Percentiles rank a stretch among this genome's conserved stretches.
phyloP scores from a whole-genome alignment of 2,888 invertebrate species.

The Agrochola macilenta region DNA sequence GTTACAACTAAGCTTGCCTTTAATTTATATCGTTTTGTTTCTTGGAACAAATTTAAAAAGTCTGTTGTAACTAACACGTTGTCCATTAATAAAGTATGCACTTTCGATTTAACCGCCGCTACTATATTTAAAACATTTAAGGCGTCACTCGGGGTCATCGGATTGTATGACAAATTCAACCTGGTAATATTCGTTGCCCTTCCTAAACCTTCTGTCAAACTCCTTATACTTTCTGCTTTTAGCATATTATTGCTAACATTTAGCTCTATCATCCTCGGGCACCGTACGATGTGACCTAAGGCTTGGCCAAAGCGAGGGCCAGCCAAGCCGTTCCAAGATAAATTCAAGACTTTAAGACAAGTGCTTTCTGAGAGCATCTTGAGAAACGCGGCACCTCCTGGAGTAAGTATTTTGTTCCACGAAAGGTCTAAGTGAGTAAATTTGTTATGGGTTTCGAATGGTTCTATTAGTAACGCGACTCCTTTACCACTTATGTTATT shows the following conservation, averaged over 20 bases:
- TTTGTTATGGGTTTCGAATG: slow-evolving; percentile 76
- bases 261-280: slow-evolving; percentile 71
- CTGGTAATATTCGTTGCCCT: slow-evolving; percentile 74
- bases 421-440: slow-evolving; percentile 79
- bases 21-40: slow-evolving; percentile 66
- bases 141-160: slow-evolving; percentile 76
- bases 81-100: slow-evolving; percentile 75
- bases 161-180: slow-evolving; percentile 80
- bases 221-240: slow-evolving; percentile 69
- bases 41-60: slow-evolving; percentile 70
- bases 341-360: slow-evolving; percentile 73
- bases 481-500: slow-evolving; percentile 77
- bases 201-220: slow-evolving; percentile 64
- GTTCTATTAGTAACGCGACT: slow-evolving; percentile 70
- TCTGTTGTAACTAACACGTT: slow-evolving; percentile 73
- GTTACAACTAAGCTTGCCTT: slow-evolving; percentile 72
- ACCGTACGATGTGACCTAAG: slow-evolving; percentile 70
- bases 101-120: slow-evolving; percentile 67
- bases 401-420: slow-evolving; percentile 77
- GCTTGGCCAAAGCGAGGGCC: slow-evolving; percentile 72
- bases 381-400: slow-evolving; percentile 72
- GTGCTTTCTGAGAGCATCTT: slow-evolving; percentile 71
- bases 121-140: slow-evolving; percentile 71
- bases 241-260: slow-evolving; percentile 80
- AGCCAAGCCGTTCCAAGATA: slow-evolving; percentile 79